Base-by-base conservation (phyloP, 1,140 invertebrate species). In the Macrostomum lignano region DNA sequence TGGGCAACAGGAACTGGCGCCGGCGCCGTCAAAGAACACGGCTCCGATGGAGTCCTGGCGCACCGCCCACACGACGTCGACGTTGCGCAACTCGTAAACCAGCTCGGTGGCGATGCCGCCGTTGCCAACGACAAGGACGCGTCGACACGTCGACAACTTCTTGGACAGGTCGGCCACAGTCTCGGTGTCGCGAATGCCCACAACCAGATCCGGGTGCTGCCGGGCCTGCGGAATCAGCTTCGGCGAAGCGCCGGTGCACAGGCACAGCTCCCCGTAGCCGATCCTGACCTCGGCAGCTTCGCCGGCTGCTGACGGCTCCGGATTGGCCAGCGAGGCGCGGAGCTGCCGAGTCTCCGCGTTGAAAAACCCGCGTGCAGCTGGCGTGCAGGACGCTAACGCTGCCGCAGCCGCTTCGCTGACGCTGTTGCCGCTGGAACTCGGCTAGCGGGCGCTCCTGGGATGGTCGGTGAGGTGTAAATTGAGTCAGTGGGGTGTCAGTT, bases 101-200 rank as follows among this genome's bases (percentile, higher is more conserved):
- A 94, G 60, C 64, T 96, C 86, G 33, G 78, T 86, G 15, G 86
- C 84, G 44, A 96, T 94, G 5, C 86, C 86, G 21, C 86, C 86
- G 65, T 96, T 96, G 15, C 86, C 86, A 28, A 93, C 64, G 29
- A 96, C 65, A 0, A 76, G 47, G 41, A 93, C 65, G 59, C 65
- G 67, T 40, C 19, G 7, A 32, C 11, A 29, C 3, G n/a, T 22
- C 36, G 7, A 31, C 20, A 15, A 24, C 25, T 15, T 32, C 7
- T 32, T 19, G 20, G 11, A 7, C 11, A 32, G 25, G 7, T 17
- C 54, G 46, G 54, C 50, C 1, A 86, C 76, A 15, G 81, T 88
- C 49, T 91, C 77, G n/a, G 77, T 88, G 48, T 94, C 84, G 42
- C 82, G 65, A 37, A 94, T 82, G 9, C 76, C 77, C 30, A 91